Percentiles rank a stretch among this genome's conserved stretches.
phyloP scores from a whole-genome alignment of 2,113 vertebrate genomes.

The Melanotaenia duboulayi region DNA sequence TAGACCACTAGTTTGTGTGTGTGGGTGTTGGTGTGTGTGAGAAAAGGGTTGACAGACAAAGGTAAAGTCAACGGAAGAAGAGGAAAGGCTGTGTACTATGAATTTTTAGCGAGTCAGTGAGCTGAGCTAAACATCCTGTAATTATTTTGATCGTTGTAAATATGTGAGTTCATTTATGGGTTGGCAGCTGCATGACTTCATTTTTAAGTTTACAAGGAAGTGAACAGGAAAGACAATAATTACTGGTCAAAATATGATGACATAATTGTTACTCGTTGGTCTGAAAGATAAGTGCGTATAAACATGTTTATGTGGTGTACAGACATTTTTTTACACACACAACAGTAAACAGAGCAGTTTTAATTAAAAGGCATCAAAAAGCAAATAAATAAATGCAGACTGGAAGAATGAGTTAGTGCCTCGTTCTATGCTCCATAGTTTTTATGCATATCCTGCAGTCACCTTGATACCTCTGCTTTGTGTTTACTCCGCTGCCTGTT shows the following conservation, averaged over 20 bases:
- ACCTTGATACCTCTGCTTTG: conserved; percentile 41
- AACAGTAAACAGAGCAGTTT: not conserved
- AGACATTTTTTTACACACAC: conserved; percentile 2
- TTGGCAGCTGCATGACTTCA: not conserved
- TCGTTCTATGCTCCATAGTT: conserved; percentile 13
- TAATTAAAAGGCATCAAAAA: not conserved
- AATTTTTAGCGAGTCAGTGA: not conserved
- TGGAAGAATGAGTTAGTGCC: not conserved
- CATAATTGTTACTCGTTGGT: conserved; percentile 1
- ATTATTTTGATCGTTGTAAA: conserved; percentile 18
- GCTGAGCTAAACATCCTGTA: not conserved
- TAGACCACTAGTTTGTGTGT: conserved; percentile 14
- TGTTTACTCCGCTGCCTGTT: conserved; percentile 22
- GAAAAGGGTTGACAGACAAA: not conserved
- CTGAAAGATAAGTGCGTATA: not conserved
- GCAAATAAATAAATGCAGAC: not conserved
- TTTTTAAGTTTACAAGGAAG: conserved; percentile 13
- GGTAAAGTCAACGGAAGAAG: conserved; percentile 19
- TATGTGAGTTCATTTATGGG: conserved; percentile 2
- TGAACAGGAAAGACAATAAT: conserved; percentile 2
- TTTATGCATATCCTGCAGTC: conserved; percentile 16
- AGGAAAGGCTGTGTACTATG: not conserved
- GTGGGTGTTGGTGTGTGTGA: not conserved
- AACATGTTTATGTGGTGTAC: not conserved
- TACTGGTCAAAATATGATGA: conserved; percentile 23